Conservation (phyloP, 2,113 vertebrate genomes). For the Oncorhynchus tshawytscha region DNA sequence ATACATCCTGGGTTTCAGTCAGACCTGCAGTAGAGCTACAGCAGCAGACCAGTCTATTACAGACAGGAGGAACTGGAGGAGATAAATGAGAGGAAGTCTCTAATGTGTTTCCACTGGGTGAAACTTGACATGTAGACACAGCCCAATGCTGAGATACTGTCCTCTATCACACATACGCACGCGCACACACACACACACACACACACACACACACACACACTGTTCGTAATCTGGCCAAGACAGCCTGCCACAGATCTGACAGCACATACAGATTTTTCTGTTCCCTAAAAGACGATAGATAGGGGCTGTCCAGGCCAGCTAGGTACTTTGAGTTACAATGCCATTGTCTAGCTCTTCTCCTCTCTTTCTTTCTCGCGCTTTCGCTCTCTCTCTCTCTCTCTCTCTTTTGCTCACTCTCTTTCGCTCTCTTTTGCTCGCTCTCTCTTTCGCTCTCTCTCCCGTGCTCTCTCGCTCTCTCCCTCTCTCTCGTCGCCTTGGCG, state of each 20-base stretch:
- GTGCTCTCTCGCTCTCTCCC: background rate
- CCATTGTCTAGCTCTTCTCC: background rate
- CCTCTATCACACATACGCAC: conserved; percentile 47
- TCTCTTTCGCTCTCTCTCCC: background rate
- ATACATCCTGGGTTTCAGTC: background rate
- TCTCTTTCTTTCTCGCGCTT: background rate
- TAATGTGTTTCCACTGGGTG: conserved; percentile 54
- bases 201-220: conserved; percentile 26
- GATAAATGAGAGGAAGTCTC: conserved; percentile 45
- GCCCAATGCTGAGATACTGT: conserved; percentile 53
- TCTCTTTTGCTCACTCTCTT: background rate
- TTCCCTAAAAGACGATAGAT: conserved; percentile 7
- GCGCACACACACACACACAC: background rate
- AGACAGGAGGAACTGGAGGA: conserved; percentile 37
- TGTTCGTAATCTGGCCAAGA: conserved; percentile 39
- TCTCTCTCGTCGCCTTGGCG: too few relatives aligned
- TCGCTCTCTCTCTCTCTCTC: background rate
- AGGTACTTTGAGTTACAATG: conserved; percentile 10
- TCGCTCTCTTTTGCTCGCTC: background rate
- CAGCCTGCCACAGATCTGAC: conserved; percentile 30
- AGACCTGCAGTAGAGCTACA: background rate
- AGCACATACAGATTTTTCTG: conserved; percentile 10
- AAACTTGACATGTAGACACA: conserved; percentile 45
- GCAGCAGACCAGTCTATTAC: conserved; percentile 11
- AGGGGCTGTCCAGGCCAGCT: conserved; percentile 1